Evolutionary conservation across 2,113 vertebrate species (phyloP).

Genomic region (Vicugna pacos): DNA sequence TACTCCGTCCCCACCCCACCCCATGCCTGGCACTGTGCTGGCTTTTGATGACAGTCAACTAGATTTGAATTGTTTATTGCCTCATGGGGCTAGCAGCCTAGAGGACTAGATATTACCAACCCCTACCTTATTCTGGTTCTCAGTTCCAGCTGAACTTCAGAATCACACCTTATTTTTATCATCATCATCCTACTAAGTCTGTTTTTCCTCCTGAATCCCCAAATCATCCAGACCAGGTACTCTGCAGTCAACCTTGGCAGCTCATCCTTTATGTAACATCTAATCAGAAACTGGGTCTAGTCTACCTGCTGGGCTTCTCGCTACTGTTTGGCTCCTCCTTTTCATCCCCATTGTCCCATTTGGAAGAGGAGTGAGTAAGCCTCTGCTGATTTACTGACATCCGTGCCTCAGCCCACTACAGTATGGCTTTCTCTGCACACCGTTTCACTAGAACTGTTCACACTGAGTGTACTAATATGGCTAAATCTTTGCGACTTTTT

Average conservation of each 20-base stretch:
- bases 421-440: neutral
- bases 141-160: neutral
- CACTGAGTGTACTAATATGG: neutral
- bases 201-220: neutral
- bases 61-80: neutral
- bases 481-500: neutral
- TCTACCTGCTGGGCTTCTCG: neutral
- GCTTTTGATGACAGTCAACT: neutral
- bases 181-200: neutral
- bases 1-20: neutral
- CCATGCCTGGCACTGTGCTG: neutral
- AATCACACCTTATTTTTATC: neutral
- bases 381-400: neutral
- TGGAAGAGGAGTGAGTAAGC: neutral
- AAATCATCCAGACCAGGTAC: neutral
- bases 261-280: neutral
- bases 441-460: neutral
- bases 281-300: neutral
- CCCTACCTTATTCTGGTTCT: neutral
- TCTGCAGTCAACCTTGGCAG: neutral
- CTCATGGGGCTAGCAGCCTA: neutral
- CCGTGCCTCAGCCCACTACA: neutral
- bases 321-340: neutral
- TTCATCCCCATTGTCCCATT: neutral
- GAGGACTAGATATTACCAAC: neutral